phyloP scores from a whole-genome alignment of 2,113 vertebrate species.

The Xiphorhynchus elegans region DNA sequence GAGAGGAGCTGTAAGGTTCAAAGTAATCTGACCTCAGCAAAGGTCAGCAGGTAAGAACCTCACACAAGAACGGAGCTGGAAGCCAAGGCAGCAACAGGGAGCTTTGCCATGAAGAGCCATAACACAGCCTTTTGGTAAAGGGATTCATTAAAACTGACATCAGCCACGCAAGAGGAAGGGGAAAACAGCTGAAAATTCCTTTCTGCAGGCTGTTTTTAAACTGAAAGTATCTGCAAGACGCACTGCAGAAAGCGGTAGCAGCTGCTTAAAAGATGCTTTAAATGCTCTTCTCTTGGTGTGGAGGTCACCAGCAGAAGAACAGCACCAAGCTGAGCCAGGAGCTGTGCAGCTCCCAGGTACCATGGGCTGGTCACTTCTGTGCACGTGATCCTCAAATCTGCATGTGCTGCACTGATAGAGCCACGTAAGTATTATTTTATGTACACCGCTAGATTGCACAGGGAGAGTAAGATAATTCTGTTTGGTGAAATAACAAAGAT shows the following conservation, averaged over 20 bases:
- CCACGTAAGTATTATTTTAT: not conserved
- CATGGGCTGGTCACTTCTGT: not conserved
- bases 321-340: not conserved
- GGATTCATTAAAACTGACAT: not conserved
- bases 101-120: not conserved
- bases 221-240: not conserved
- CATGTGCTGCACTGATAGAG: not conserved
- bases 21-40: not conserved
- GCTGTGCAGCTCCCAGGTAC: not conserved
- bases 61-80: not conserved
- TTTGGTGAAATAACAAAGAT: not conserved
- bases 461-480: not conserved
- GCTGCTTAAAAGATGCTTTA: not conserved
- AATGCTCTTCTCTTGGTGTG: not conserved
- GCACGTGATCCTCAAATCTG: not conserved
- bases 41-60: slow-evolving; percentile 9
- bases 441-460: not conserved
- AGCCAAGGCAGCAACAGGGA: not conserved
- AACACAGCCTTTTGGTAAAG: not conserved
- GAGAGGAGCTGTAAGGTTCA: not conserved
- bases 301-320: not conserved
- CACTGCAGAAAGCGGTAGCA: not conserved
- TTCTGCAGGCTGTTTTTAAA: not conserved
- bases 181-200: not conserved
- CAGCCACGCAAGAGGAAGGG: not conserved